phyloP scores from a whole-genome alignment of 2,797 vertebrate species.

The Scomberomorus guttatus region DNA sequence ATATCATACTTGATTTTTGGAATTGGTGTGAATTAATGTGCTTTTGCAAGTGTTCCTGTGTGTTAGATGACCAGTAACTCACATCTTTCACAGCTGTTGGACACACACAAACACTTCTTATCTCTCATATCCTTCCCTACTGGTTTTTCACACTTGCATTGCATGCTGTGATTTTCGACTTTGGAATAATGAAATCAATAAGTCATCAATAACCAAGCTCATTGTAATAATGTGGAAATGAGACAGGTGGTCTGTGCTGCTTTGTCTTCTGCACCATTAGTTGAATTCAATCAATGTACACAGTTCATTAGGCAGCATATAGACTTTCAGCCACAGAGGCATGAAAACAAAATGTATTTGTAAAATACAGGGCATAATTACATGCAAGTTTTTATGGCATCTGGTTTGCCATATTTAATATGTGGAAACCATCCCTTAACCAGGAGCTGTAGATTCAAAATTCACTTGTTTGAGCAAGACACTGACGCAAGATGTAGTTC shows the following conservation, averaged over 20 bases:
- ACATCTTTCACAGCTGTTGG: background rate
- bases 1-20: background rate
- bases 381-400: slow-evolving; percentile 23
- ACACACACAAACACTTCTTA: background rate
- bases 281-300: slow-evolving; percentile 63
- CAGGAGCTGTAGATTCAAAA: slow-evolving; percentile 1
- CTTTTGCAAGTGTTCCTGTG: background rate
- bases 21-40: background rate
- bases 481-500: background rate
- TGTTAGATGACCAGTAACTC: background rate
- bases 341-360: slow-evolving; percentile 39
- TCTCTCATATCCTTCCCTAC: slow-evolving; percentile 5
- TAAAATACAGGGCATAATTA: slow-evolving; percentile 32
- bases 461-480: background rate
- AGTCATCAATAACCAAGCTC: slow-evolving; percentile 63
- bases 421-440: background rate
- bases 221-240: slow-evolving; percentile 65
- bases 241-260: slow-evolving; percentile 53
- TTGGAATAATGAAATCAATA: slow-evolving; percentile 73
- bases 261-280: slow-evolving; percentile 69
- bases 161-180: slow-evolving; percentile 33
- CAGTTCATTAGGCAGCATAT: slow-evolving; percentile 69
- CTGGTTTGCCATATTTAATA: background rate
- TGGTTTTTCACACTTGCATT: slow-evolving; percentile 16
- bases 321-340: slow-evolving; percentile 54